Percentiles rank a stretch among this genome's conserved stretches.
These are phyloP conservation scores for Torymus tubicola DNA, from an alignment of 2,888 invertebrate species.

Conservation along the genomic window DNA sequence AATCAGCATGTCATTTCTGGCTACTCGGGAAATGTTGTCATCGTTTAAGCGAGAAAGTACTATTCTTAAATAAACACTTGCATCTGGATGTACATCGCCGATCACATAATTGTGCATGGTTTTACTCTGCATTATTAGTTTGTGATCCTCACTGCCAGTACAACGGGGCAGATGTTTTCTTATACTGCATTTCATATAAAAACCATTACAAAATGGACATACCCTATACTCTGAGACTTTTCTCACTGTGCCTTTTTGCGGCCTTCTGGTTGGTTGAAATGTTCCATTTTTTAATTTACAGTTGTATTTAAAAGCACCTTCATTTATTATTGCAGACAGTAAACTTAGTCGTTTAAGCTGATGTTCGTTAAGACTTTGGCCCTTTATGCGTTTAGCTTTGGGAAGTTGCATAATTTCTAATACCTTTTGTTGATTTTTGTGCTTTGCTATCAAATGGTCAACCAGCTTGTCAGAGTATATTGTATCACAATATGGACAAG, in stretches of 20 bases:
- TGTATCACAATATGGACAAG: background rate
- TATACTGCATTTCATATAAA: background rate
- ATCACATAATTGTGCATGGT: conserved; percentile 3
- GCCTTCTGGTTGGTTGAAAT: background rate
- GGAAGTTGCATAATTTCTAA: background rate
- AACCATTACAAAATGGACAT: conserved; percentile 4
- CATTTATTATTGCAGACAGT: background rate
- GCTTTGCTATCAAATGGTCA: background rate
- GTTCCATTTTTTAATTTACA: no score
- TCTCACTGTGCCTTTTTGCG: background rate
- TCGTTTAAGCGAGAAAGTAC: background rate
- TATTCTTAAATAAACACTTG: background rate
- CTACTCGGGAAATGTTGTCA: background rate
- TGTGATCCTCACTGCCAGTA: background rate
- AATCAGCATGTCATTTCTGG: background rate
- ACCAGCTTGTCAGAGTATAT: background rate
- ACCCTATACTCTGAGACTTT: background rate
- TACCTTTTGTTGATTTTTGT: background rate
- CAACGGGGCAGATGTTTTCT: conserved; percentile 1
- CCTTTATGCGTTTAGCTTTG: background rate
- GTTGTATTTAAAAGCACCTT: background rate
- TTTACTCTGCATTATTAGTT: background rate
- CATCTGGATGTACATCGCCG: conserved; percentile 3
- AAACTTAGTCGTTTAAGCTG: background rate
- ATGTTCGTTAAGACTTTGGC: background rate